Base-by-base conservation (phyloP, 2,113 vertebrate genomes). In the Panthera uncia region DNA sequence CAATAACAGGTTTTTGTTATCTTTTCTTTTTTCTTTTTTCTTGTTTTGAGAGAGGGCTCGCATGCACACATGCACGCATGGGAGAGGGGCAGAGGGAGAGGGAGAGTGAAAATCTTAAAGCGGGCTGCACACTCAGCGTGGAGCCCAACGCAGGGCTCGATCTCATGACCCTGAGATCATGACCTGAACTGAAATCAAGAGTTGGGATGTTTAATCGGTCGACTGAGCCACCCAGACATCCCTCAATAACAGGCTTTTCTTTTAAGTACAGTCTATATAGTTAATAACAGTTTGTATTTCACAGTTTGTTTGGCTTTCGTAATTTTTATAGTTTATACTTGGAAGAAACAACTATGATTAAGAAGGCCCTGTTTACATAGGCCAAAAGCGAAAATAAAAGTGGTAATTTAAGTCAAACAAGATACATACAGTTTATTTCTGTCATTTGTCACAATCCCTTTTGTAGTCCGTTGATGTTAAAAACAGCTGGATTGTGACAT, bases 201-300 rank as follows among this genome's bases (percentile, higher is more conserved):
- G 57, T 61, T 21, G 57, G 57, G 57, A 21, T 61, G 57, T 61
- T 61, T 61, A 61, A 61, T 21, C 57, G 3, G 57, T 61, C 21
- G 21, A 23, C 57, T 61, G 57, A 61, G 57, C 21, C 57, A 23
- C 57, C 21, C 57, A 61, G 57, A 61, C 38, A 13, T 45, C 23
- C 74, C 73, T 76, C 27, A 31, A 8, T 78, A 48, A 78, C 27
- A 78, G 41, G 41, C 29, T 31, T 78, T 48, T 41, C 41, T 78
- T 78, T 97, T 55, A 79, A 41, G 68, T 97, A 57, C 14, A 69
- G 29, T 33, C 41, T 41, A 1, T 80, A 7, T 80, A 10, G 25
- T 86, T 89, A 86, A 85, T 91, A 63, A 36, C 18, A n/a, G 23
- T 90, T 89, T 92, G 82, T 91, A 82, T 89, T 92, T 96, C 41